Percentiles rank a stretch among this genome's conserved stretches.
Evolutionary conservation across 1,140 invertebrate genomes (phyloP).

Genomic region (Caenorhabditis brenneri): DNA sequence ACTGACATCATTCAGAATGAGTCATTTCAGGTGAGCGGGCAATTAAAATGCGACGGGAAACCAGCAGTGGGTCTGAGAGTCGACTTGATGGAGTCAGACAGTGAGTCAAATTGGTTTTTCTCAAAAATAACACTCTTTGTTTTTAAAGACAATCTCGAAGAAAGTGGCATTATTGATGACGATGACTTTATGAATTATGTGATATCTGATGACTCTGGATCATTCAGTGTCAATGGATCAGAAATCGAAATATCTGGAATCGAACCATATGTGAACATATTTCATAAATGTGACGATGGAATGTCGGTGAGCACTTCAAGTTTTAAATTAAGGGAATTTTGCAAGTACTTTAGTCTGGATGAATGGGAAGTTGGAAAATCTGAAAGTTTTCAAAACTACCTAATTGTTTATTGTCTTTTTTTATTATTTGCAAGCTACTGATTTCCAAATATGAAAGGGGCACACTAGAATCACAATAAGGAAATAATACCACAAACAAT

Average conservation of each 20-base stretch:
- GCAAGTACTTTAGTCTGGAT: no score
- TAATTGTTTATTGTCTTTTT: no score
- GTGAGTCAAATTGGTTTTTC: background rate
- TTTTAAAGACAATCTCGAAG: background rate
- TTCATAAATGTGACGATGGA: constrained; percentile 61
- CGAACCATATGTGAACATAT: constrained; percentile 62
- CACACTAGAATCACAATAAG: no score
- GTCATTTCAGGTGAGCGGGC: constrained; percentile 19
- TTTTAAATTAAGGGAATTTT: no score
- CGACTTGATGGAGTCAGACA: constrained; percentile 52
- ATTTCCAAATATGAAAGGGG: no score
- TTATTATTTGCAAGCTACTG: no score
- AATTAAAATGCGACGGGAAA: constrained; percentile 24
- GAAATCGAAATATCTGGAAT: constrained; percentile 60
- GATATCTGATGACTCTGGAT: constrained; percentile 54
- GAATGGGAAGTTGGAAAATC: no score
- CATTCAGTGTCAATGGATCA: constrained; percentile 54
- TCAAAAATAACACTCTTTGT: background rate
- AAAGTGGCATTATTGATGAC: constrained; percentile 45
- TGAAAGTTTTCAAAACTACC: no score
- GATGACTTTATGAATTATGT: constrained; percentile 58
- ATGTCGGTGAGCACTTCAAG: constrained; percentile 42
- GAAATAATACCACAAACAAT: no score
- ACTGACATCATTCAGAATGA: background rate
- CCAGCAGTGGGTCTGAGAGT: constrained; percentile 22